phyloP scores from a whole-genome alignment of 64 coral and sea anemone species.

The Montipora capricornis region DNA sequence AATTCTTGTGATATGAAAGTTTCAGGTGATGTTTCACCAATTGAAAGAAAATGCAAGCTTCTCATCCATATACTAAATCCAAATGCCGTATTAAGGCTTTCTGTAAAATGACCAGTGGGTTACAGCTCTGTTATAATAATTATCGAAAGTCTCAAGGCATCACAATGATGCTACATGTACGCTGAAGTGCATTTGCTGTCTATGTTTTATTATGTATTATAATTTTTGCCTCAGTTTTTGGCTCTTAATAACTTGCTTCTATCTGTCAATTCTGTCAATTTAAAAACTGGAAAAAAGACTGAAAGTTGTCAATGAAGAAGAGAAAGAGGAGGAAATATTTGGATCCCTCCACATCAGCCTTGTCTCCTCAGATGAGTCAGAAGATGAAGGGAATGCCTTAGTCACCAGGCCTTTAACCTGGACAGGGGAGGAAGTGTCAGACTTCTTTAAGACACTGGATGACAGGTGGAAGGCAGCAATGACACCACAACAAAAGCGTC shows the following conservation, averaged over 20 bases:
- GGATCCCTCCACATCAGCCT: not conserved
- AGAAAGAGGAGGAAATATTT: not conserved
- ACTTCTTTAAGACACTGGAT: not conserved
- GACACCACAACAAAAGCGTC: not conserved
- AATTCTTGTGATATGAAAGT: too few relatives aligned
- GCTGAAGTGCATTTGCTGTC: too few relatives aligned
- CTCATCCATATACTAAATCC: too few relatives aligned
- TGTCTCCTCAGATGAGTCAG: not conserved
- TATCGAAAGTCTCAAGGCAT: too few relatives aligned
- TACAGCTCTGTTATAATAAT: too few relatives aligned
- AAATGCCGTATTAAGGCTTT: too few relatives aligned
- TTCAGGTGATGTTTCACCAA: too few relatives aligned
- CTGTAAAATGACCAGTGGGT: too few relatives aligned
- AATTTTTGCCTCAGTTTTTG: not conserved
- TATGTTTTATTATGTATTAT: not conserved
- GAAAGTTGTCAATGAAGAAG: not conserved
- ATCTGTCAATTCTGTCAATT: not conserved
- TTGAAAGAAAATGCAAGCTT: too few relatives aligned
- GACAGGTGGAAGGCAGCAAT: not conserved
- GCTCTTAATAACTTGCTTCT: not conserved
- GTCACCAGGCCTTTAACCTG: not conserved
- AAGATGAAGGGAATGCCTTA: not conserved
- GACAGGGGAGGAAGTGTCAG: not conserved
- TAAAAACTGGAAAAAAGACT: conserved; percentile 15
- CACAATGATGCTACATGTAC: too few relatives aligned